Evolutionary conservation across 30 jellyfish, hydroid and myxozoan genomes (phyloP).

Genomic region (Chironex yamaguchii): DNA sequence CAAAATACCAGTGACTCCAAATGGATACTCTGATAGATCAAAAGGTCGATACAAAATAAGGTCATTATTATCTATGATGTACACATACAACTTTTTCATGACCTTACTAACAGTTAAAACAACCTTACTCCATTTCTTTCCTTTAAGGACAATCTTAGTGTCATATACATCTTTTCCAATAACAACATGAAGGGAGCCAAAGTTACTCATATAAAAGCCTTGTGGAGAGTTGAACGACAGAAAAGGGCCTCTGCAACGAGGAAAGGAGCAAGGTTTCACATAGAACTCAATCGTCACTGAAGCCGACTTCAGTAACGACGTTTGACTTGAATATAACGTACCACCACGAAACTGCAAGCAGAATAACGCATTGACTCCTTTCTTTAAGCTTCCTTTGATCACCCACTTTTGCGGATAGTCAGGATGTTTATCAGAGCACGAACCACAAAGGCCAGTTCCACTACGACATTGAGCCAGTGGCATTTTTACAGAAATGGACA

Average conservation of each 20-base stretch:
- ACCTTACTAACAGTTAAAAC: slow-evolving; percentile 37
- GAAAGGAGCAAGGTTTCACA: slow-evolving; percentile 47
- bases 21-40: slow-evolving; percentile 19
- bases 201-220: slow-evolving; percentile 50
- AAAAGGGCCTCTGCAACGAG: slow-evolving; percentile 61
- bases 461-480: too few relatives aligned
- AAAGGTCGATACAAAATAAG: slow-evolving; percentile 42
- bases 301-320: slow-evolving; percentile 16
- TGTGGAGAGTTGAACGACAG: slow-evolving; percentile 36
- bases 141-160: slow-evolving; percentile 49
- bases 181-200: slow-evolving; percentile 17
- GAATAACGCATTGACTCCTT: slow-evolving; percentile 32
- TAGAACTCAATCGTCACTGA: slow-evolving; percentile 51
- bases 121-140: slow-evolving; percentile 50
- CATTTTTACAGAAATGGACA: too few relatives aligned
- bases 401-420: slow-evolving; percentile 1
- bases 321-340: slow-evolving; percentile 13
- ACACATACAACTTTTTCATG: slow-evolving; percentile 52
- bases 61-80: slow-evolving; percentile 7
- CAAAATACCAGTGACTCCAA: slow-evolving; percentile 44
- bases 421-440: slow-evolving; percentile 12
- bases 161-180: slow-evolving; percentile 39
- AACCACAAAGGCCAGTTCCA: slow-evolving; percentile 58
- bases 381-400: slow-evolving; percentile 20
- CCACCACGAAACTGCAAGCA: slow-evolving; percentile 37